Percentiles rank a stretch among this genome's conserved stretches.
These are phyloP conservation scores for Drosophila subpulchrella DNA, from an alignment of 1,140 invertebrate species.

Conservation along the genomic window DNA sequence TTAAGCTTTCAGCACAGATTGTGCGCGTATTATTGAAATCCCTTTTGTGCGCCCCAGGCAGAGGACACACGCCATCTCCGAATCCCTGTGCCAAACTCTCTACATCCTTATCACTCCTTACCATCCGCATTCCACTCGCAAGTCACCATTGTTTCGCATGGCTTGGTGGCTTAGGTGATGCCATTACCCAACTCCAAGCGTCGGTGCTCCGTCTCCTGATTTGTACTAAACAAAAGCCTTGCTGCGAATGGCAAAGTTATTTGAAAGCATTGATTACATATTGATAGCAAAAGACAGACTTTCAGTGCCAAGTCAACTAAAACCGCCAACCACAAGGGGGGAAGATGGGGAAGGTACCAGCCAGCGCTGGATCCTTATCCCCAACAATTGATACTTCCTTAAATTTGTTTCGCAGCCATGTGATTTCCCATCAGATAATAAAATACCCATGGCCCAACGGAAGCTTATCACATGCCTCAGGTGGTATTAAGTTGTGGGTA, in stretches of 20 bases:
- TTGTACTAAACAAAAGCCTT: conserved; percentile 76
- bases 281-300: conserved; percentile 46
- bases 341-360: conserved; percentile 4
- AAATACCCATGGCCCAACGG: conserved; percentile 44
- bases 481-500: background rate
- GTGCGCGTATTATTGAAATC: conserved; percentile 78
- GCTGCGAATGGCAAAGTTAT: conserved; percentile 75
- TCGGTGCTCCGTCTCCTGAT: conserved; percentile 46
- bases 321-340: conserved; percentile 29
- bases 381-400: conserved; percentile 67
- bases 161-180: conserved; percentile 35
- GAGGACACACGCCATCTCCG: conserved; percentile 24
- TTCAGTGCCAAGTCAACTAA: conserved; percentile 27
- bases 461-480: conserved; percentile 22
- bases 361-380: conserved; percentile 8
- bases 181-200: conserved; percentile 42
- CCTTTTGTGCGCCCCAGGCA: conserved; percentile 65
- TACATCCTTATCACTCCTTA: background rate
- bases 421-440: conserved; percentile 37
- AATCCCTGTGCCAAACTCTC: conserved; percentile 2
- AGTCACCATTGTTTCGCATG: conserved; percentile 51
- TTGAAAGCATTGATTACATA: conserved; percentile 78
- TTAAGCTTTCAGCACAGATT: conserved; percentile 80
- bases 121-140: background rate
- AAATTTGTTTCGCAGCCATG: conserved; percentile 30